Evolutionary conservation across 2,797 vertebrate genomes (phyloP).

Genomic region (Pipistrellus kuhlii): DNA sequence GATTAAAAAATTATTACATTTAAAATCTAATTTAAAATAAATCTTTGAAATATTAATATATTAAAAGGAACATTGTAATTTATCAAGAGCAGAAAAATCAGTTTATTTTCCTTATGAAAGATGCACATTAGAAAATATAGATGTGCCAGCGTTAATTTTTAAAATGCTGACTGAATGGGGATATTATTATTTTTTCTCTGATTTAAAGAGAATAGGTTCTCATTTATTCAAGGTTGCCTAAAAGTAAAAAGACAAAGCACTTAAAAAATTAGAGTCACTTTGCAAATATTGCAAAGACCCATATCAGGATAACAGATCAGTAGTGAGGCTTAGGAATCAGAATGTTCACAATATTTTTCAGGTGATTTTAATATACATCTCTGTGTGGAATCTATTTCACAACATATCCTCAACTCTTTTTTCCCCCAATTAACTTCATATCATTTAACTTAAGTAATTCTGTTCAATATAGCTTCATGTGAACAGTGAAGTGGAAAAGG

Average conservation of each 20-base stretch:
- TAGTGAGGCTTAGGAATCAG: background rate
- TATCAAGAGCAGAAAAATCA: background rate
- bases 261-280: background rate
- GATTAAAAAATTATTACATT: background rate
- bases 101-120: background rate
- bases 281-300: background rate
- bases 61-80: background rate
- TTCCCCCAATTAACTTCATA: background rate
- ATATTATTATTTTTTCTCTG: background rate
- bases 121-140: background rate
- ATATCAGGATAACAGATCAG: background rate
- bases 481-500: background rate
- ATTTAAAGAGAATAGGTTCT: background rate
- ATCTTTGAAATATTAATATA: background rate
- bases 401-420: background rate
- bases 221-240: background rate
- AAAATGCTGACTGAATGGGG: background rate
- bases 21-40: constrained; percentile 4
- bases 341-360: background rate
- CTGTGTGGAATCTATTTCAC: background rate
- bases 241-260: background rate
- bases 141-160: background rate
- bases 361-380: background rate
- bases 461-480: background rate
- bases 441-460: constrained; percentile 35